phyloP scores from a whole-genome alignment of 2,797 vertebrate species.

The Pyrocephalus nanus region DNA sequence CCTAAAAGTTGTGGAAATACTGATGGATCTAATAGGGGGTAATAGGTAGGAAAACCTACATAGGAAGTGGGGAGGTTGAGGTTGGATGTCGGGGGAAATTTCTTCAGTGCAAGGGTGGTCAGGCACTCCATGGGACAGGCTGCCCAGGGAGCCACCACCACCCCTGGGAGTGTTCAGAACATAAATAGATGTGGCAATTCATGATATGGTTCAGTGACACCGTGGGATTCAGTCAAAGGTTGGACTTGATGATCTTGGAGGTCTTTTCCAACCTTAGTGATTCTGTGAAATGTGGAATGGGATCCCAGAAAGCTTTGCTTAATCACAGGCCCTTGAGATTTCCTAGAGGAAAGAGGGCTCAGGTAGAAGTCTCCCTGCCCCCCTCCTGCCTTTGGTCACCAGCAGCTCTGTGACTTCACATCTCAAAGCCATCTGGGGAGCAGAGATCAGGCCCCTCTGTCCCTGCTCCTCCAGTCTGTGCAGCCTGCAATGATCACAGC shows the following conservation, averaged over 20 bases:
- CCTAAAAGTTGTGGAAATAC: neutral
- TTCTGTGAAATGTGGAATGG: neutral
- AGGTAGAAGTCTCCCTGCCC: neutral
- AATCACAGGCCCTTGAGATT: neutral
- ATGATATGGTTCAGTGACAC: neutral
- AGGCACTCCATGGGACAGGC: neutral
- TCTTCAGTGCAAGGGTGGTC: neutral
- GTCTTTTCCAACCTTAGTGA: neutral
- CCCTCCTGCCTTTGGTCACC: neutral
- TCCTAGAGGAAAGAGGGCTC: neutral
- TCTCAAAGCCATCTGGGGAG: neutral
- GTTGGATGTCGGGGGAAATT: neutral
- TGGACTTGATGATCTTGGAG: neutral
- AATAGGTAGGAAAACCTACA: neutral
- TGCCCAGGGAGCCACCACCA: neutral
- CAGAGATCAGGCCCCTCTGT: neutral
- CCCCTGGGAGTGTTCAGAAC: neutral
- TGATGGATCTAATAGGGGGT: neutral
- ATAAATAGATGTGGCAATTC: neutral
- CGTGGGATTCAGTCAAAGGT: too few species aligned
- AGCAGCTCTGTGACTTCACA: neutral
- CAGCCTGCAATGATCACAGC: neutral
- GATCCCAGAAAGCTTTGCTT: neutral
- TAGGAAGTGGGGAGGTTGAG: too few species aligned
- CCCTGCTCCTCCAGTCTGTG: neutral